Evolutionary conservation across 2,113 vertebrate species (phyloP), one percentile per base, ranked within the genome.

Genomic region (Epinephelus fuscoguttatus): DNA sequence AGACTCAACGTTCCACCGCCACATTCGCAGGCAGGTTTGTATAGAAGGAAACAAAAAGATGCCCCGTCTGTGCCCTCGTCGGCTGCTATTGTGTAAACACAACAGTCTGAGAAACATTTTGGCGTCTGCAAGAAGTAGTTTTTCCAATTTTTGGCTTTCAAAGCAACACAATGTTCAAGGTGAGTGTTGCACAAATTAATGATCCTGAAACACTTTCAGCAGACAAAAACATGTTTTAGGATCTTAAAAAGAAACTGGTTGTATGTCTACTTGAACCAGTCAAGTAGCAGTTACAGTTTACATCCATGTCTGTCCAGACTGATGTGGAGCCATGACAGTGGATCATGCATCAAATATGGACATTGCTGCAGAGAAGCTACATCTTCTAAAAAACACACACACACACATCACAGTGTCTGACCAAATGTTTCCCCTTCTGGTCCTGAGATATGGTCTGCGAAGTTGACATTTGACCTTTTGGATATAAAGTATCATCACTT

Each of bases 21-120:
- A 74, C 67, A 56, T 53, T 72, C 47, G 4, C 57, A 59, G 53
- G 42, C 71, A 75, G 53, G 30, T 68, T 63, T 66, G 13, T 63
- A 70, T n/a, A 73, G n/a, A 62, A 3, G 40, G 23, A 56, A 50
- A 61, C 18, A 23, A 68, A 47, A 33, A 50, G 55, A 27, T 27
- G 13, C 2, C 25, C 19, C 19, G 3, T 40, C 52, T 75, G 25
- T 15, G 19, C 4, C 47, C 23, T 55, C 4, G 33, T n/a, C 27
- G 21, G 40, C 70, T 66, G n/a, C 72, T 57, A 23, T 47, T 8
- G 27, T 1, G 23, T 30, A 27, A 78, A 83, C 59, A 53, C 6
- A 49, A 62, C 37, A 30, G n/a, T 19, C 23, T 23, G 30, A 3
- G 7, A 47, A 19, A 53, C 14, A 76, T 40, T 61, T 19, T 42